Evolutionary conservation across 1,140 invertebrate genomes (phyloP), one percentile per base, ranked within the genome.

Genomic region (Lepidurus arcticus): DNA sequence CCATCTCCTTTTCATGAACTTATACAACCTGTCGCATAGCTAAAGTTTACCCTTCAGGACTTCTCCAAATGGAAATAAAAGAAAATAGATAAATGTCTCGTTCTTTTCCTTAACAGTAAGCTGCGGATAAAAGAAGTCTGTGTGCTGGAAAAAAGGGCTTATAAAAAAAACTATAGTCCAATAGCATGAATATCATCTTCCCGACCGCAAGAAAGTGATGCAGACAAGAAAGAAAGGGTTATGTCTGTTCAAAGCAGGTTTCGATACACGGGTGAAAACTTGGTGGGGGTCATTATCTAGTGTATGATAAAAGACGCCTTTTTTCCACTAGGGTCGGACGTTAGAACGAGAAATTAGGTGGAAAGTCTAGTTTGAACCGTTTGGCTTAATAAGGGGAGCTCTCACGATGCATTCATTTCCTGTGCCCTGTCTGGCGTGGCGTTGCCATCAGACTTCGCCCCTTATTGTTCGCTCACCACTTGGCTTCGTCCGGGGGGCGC

Each of bases 41-140:
- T 65, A n/a, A 65, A 65, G 53, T 65, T 65, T 65, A 65, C 53
- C n/a, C 16, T 65, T 65, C 53, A 65, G 53, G 53, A 65, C n/a
- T n/a, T 21, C 53, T 65, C 13, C 16, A 13, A n/a, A 16, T 11
- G 16, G 45, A 7, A 47, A 21, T 7, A 65, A 65, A 65, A 65
- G 7, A 65, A 7, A 7, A 7, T 11, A 65, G 21, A 65, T 65
- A 65, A 65, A 65, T 65, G 21, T 65, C 53, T 21, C 53, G 4
- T n/a, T 65, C 53, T 65, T 11, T 65, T 65, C 21, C 13, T 65
- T n/a, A 65, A 21, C 21, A 65, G 53, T 21, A 65, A n/a, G 53
- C 16, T 65, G 16, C 53, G 16, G 34, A 34, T 34, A 13, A 7
- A 7, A 21, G 8, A 65, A 65, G 53, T 65, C 53, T 65, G 7